These are phyloP conservation scores for Pluvialis apricaria DNA, from an alignment of 2,113 vertebrate species.

Conservation along the genomic window DNA sequence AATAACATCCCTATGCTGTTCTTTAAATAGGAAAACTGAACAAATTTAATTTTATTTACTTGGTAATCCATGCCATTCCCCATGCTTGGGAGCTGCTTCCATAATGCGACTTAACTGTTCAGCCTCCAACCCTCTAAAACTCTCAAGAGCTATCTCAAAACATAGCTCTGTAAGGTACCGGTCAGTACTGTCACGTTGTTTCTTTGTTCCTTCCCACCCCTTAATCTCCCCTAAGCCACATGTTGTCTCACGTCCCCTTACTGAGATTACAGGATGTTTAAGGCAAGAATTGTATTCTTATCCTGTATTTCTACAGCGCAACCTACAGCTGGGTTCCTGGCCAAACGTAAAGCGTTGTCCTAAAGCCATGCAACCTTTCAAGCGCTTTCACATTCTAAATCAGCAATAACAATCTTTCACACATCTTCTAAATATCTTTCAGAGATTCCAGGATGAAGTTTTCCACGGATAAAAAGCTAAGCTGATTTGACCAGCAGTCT, in stretches of 20 bases:
- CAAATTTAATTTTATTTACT: neutral
- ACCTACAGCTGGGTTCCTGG: neutral
- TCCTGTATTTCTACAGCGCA: neutral
- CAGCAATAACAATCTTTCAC: neutral
- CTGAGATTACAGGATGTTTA: constrained; percentile 3
- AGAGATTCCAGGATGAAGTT: neutral
- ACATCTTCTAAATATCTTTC: neutral
- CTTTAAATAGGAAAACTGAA: neutral
- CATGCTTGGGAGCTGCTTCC: neutral
- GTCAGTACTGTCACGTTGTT: neutral
- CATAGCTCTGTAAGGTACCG: neutral
- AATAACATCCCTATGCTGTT: neutral
- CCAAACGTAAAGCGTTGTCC: fast-evolving
- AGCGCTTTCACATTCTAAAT: neutral
- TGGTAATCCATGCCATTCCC: neutral
- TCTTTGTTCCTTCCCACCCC: neutral
- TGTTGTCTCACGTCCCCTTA: constrained; percentile 8
- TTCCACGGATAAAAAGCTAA: neutral
- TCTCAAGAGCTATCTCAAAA: neutral
- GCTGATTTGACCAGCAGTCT: neutral
- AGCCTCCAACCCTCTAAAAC: neutral
- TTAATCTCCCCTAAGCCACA: neutral
- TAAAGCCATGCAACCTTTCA: neutral
- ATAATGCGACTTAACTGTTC: neutral
- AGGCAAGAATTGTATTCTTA: neutral